phyloP scores from a whole-genome alignment of 2,888 invertebrate species.

The Bibio marci region DNA sequence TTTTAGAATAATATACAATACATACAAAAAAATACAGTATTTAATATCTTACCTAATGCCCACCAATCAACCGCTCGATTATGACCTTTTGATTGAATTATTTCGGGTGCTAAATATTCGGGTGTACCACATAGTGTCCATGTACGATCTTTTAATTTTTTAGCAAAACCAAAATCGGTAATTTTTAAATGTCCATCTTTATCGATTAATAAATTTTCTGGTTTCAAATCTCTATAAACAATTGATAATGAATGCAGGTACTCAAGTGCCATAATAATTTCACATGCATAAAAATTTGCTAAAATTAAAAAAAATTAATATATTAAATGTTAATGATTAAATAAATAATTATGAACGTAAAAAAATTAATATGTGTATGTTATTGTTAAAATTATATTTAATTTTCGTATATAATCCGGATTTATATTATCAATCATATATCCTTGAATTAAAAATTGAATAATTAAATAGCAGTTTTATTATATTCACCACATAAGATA shows the following conservation, averaged over 20 bases:
- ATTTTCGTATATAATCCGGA: too few relatives aligned
- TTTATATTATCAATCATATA: too few relatives aligned
- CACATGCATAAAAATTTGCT: conserved; percentile 85
- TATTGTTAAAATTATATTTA: too few relatives aligned
- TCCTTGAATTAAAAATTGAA: too few relatives aligned
- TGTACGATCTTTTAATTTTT: conserved; percentile 82
- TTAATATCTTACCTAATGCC: conserved; percentile 85
- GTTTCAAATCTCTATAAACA: conserved; percentile 79
- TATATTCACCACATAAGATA: too few relatives aligned
- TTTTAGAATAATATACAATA: too few relatives aligned
- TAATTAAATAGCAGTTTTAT: too few relatives aligned
- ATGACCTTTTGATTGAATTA: conserved; percentile 95
- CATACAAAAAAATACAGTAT: too few relatives aligned
- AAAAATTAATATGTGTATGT: too few relatives aligned
- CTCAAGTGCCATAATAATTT: conserved; percentile 85
- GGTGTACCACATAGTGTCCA: conserved; percentile 96
- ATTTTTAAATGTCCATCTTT: conserved; percentile 90
- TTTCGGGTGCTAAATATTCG: conserved; percentile 93
- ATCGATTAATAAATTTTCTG: conserved; percentile 86
- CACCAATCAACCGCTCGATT: conserved; percentile 99
- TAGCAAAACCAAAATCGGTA: conserved; percentile 96
- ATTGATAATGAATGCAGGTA: conserved; percentile 82
- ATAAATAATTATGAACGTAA: neutral
- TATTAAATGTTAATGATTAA: neutral
- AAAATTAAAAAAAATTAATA: conserved; percentile 11